A percentile compares a stretch with the other conserved stretches of the same genome.
phyloP scores from a whole-genome alignment of 1,140 invertebrate species.

The Leptopilina clavipes region DNA sequence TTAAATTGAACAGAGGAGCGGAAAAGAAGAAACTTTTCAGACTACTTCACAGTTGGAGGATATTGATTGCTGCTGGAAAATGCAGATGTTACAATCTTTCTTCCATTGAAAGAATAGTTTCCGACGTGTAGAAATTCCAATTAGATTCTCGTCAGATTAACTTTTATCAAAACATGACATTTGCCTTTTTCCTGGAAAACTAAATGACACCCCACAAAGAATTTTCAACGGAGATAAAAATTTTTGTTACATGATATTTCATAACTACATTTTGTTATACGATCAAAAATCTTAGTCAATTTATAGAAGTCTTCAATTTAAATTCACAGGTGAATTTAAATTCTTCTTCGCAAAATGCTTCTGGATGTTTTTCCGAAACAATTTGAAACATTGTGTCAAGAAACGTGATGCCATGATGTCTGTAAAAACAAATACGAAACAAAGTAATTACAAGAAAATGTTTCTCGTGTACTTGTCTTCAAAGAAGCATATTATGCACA shows the following conservation, averaged over 20 bases:
- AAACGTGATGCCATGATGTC: no score
- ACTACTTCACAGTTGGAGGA: constrained; percentile 13
- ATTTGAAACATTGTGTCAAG: no score
- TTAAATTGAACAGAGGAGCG: neutral
- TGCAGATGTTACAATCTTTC: constrained; percentile 9
- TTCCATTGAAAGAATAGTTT: neutral
- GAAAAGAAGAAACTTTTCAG: constrained; percentile 11
- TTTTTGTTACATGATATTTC: no score
- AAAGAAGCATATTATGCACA: neutral
- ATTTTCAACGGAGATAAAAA: no score
- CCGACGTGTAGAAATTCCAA: neutral
- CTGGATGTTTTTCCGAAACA: no score
- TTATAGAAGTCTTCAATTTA: no score
- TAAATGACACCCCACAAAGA: no score
- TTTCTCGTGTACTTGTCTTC: neutral
- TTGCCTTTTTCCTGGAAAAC: no score
- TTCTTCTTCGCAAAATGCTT: no score
- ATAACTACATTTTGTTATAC: no score
- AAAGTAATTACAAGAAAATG: neutral
- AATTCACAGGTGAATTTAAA: no score
- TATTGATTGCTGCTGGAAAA: constrained; percentile 19
- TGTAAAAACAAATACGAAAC: neutral
- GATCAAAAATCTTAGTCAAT: no score
- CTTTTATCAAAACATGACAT: neutral
- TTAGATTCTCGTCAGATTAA: constrained; percentile 16